These are phyloP conservation scores for Eulacestoma nigropectus DNA, from an alignment of 2,113 vertebrate species.

Conservation along the genomic window DNA sequence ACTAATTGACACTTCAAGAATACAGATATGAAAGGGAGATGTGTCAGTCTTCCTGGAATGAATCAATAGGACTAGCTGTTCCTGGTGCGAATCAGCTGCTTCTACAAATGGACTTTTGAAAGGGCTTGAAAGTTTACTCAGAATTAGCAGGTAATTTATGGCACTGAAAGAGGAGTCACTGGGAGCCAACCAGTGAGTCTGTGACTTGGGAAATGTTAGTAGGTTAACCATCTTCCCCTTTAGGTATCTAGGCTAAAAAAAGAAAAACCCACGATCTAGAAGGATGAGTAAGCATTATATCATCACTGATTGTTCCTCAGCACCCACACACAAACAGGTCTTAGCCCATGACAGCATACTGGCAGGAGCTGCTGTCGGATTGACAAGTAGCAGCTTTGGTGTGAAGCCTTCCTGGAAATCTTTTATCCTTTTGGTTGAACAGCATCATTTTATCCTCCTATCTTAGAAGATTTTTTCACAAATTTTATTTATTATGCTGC, in stretches of 20 bases:
- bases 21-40: background rate
- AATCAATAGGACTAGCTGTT: background rate
- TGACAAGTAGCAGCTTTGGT: background rate
- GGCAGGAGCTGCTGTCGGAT: background rate
- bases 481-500: background rate
- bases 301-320: conserved; percentile 7
- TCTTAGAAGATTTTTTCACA: background rate
- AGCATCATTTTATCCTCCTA: background rate
- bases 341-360: background rate
- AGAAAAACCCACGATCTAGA: background rate
- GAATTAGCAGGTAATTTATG: background rate
- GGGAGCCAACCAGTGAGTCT: background rate
- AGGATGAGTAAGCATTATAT: conserved; percentile 25
- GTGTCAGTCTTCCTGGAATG: background rate
- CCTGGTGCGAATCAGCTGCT: background rate
- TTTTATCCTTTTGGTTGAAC: background rate
- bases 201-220: background rate
- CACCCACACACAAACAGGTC: conserved; percentile 24
- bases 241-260: background rate
- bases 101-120: background rate
- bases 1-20: background rate
- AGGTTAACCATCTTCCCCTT: background rate
- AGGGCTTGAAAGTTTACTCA: background rate
- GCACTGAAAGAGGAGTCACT: background rate
- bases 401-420: conserved; percentile 5